A percentile compares a stretch with the other conserved stretches of the same genome.
Conservation (phyloP, 2,113 vertebrate species). For the Oreochromis niloticus region DNA sequence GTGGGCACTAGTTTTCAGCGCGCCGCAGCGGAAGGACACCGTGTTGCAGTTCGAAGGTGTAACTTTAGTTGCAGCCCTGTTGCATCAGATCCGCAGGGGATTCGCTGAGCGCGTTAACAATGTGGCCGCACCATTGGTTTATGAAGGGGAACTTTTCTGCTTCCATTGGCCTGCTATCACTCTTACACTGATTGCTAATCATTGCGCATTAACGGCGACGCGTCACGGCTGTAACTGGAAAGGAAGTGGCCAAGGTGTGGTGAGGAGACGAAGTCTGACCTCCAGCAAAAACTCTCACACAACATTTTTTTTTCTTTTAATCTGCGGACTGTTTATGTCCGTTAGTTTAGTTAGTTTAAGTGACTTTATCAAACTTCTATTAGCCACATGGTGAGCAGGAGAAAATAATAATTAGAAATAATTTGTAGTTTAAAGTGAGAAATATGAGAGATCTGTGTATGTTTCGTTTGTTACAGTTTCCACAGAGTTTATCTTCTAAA, state of each 20-base stretch:
- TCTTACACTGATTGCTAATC: conserved; percentile 42
- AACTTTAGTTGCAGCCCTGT: conserved; percentile 77
- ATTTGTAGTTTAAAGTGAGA: neutral
- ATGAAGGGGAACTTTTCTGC: conserved; percentile 29
- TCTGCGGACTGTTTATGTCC: rapidly evolving
- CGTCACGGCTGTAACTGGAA: neutral
- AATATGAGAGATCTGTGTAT: neutral
- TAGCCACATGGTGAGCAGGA: neutral
- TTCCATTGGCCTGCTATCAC: conserved; percentile 51
- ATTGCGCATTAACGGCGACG: conserved; percentile 25
- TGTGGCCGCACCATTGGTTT: conserved; percentile 61
- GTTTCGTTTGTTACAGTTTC: neutral
- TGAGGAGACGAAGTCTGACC: neutral
- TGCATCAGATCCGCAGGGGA: conserved; percentile 79
- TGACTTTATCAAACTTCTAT: neutral
- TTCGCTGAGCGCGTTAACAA: conserved; percentile 64
- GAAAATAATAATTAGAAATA: too few relatives aligned
- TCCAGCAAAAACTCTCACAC: neutral
- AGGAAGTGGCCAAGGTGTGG: neutral
- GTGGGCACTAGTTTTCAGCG: conserved; percentile 66
- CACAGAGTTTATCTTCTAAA: neutral
- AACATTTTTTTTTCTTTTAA: neutral
- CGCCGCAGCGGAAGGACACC: conserved; percentile 69
- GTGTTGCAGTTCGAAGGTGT: conserved; percentile 64
- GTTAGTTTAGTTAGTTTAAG: neutral